Evolutionary conservation across 2,113 vertebrate species (phyloP).

Genomic region (Charina bottae): DNA sequence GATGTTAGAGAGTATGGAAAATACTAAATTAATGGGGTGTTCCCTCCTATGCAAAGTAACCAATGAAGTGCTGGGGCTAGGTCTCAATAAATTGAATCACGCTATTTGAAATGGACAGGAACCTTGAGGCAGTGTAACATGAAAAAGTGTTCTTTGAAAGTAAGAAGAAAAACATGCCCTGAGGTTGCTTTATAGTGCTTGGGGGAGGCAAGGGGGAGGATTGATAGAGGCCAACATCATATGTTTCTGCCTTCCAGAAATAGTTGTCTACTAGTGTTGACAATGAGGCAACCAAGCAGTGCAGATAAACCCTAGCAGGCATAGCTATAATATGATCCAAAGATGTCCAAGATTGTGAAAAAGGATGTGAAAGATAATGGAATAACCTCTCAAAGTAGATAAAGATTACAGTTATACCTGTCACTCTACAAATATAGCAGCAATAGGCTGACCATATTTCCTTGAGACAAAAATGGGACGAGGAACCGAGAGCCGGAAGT

Average conservation of each 20-base stretch:
- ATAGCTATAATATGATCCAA: background rate
- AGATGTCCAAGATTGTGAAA: background rate
- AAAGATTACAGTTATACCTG: too few relatives aligned
- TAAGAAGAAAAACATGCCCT: background rate
- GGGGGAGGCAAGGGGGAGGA: background rate
- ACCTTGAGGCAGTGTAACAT: background rate
- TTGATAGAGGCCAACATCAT: background rate
- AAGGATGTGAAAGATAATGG: background rate
- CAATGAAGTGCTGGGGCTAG: background rate
- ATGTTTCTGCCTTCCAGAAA: background rate
- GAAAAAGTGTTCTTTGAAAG: background rate
- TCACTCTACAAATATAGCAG: too few relatives aligned
- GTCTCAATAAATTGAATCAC: background rate
- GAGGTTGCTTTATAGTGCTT: background rate
- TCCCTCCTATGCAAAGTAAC: background rate
- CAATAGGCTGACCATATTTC: too few relatives aligned
- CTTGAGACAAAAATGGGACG: too few relatives aligned
- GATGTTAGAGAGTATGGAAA: background rate
- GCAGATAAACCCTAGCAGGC: background rate
- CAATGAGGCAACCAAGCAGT: background rate
- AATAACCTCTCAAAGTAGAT: too few relatives aligned
- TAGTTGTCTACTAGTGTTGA: background rate
- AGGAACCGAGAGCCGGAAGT: too few relatives aligned
- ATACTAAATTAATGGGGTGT: background rate
- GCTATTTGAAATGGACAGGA: background rate